A percentile compares a stretch with the other conserved stretches of the same genome.
Conservation (phyloP, 2,797 vertebrate genomes). For the Sphenopsis melanotis region DNA sequence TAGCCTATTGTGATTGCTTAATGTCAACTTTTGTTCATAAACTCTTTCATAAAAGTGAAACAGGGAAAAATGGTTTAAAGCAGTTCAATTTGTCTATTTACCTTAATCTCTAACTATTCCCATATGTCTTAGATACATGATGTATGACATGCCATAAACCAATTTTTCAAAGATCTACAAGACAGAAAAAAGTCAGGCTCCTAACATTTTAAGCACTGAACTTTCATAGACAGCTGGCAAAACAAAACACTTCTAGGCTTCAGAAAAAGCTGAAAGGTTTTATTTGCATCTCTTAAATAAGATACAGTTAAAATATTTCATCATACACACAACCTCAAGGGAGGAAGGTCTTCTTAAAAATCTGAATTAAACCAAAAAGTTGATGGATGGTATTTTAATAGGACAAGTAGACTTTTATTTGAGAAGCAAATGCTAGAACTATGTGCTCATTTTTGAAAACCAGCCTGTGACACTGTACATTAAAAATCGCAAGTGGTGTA, state of each 20-base stretch:
- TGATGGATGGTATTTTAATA: background rate
- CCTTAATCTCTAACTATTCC: conserved; percentile 84
- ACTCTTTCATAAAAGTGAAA: conserved; percentile 81
- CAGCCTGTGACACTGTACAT: background rate
- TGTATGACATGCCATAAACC: conserved; percentile 80
- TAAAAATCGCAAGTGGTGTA: background rate
- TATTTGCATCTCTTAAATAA: conserved; percentile 53
- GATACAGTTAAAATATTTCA: background rate
- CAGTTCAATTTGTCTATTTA: conserved; percentile 82
- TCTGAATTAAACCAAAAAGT: background rate
- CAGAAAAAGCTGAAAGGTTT: conserved; percentile 46
- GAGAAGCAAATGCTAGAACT: background rate
- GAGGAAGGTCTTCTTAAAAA: conserved; percentile 3
- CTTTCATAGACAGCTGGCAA: conserved; percentile 75
- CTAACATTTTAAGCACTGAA: conserved; percentile 78
- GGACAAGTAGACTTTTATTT: background rate
- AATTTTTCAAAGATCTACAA: conserved; percentile 81
- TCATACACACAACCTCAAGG: background rate
- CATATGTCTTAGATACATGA: conserved; percentile 80
- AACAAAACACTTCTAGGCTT: conserved; percentile 70
- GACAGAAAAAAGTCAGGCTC: conserved; percentile 74
- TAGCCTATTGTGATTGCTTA: conserved; percentile 77
- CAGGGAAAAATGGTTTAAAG: conserved; percentile 81
- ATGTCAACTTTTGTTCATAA: conserved; percentile 79
- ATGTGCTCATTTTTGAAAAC: background rate